These are phyloP conservation scores for Macquaria australasica DNA, from an alignment of 2,113 vertebrate genomes.

Conservation along the genomic window DNA sequence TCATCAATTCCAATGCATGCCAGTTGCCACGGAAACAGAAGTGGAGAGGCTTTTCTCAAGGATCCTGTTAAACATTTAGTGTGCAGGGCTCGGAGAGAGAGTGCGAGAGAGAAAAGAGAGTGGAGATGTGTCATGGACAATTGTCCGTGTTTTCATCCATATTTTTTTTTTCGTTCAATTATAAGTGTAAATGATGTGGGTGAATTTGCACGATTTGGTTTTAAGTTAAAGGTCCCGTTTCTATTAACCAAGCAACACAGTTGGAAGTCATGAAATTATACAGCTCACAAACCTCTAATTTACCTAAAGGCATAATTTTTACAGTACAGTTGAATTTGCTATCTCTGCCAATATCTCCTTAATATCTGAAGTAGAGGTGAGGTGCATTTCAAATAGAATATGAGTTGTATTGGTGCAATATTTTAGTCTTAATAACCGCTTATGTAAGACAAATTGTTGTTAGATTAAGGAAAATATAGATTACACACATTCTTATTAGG, in stretches of 20 bases:
- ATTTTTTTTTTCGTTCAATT: conserved; percentile 11
- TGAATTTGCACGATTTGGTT: conserved; percentile 11
- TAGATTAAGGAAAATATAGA: background rate
- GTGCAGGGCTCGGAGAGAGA: conserved; percentile 35
- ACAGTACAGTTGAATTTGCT: conserved; percentile 10
- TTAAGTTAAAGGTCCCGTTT: conserved; percentile 15
- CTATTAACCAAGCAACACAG: conserved; percentile 13
- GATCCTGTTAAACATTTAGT: conserved; percentile 80
- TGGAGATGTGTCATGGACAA: conserved; percentile 30
- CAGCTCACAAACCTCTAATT: conserved; percentile 52
- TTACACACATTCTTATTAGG: background rate
- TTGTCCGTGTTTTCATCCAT: conserved; percentile 29
- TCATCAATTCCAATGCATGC: conserved; percentile 81
- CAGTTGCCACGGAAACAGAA: conserved; percentile 84
- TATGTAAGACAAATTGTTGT: background rate
- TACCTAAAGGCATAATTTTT: conserved; percentile 37
- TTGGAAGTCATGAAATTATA: conserved; percentile 33
- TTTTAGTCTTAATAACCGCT: background rate
- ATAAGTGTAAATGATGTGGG: background rate
- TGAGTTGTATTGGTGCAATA: background rate
- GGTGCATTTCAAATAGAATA: conserved; percentile 5
- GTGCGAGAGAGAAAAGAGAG: conserved; percentile 31
- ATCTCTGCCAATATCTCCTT: conserved; percentile 23
- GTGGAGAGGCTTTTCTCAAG: conserved; percentile 78
- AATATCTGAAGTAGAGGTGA: conserved; percentile 8